These are phyloP conservation scores for Gambusia yucatana DNA, from an alignment of 2,797 vertebrate genomes.

Conservation along the genomic window DNA sequence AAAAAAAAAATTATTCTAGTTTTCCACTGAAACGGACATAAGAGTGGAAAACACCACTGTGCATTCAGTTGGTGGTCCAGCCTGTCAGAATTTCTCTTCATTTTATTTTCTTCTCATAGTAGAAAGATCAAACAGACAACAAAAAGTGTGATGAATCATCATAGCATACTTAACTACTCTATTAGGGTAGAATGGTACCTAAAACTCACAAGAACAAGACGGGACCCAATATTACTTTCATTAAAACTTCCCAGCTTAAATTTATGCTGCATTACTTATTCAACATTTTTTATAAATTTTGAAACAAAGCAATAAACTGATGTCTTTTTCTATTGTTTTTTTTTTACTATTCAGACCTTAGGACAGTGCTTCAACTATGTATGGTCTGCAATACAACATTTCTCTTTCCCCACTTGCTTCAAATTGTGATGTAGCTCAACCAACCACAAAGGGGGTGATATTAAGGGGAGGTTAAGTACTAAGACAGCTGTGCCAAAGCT, in stretches of 20 bases:
- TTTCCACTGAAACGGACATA: not conserved
- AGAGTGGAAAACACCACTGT: not conserved
- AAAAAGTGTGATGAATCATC: not conserved
- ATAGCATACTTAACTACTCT: not conserved
- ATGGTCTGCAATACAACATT: not conserved
- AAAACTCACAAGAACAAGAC: not conserved
- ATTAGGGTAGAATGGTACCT: not conserved
- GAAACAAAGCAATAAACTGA: not conserved
- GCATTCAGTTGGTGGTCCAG: constrained; percentile 1
- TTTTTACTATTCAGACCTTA: not conserved
- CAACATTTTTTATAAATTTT: not conserved
- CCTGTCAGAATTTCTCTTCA: not conserved
- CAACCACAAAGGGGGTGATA: not conserved
- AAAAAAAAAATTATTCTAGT: not conserved
- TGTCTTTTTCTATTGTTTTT: not conserved
- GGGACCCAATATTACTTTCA: not conserved
- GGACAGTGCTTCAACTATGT: not conserved
- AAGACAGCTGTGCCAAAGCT: too few species aligned
- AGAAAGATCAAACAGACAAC: not conserved
- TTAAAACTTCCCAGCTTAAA: not conserved
- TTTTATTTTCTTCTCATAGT: not conserved
- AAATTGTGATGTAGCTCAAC: not conserved
- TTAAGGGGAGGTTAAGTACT: too few species aligned
- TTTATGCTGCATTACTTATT: not conserved
- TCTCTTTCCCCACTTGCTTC: not conserved